Conservation (phyloP, 2,113 vertebrate genomes). For the Myotis davidii region DNA sequence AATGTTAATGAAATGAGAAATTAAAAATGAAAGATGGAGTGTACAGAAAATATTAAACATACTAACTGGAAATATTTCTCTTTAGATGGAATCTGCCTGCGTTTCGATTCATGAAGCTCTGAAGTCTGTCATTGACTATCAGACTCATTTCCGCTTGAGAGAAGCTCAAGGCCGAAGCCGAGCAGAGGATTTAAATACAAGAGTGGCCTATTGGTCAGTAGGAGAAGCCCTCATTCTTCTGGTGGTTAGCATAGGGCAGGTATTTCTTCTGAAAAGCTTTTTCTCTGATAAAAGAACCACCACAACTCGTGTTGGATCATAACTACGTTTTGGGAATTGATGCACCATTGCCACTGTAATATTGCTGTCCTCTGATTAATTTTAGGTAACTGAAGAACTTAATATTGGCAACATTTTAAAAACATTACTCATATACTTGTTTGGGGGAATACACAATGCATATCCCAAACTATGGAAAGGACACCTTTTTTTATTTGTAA, state of each 20-base stretch:
- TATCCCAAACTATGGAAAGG: constrained; percentile 72
- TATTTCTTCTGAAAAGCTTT: constrained; percentile 97
- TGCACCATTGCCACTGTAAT: constrained; percentile 74
- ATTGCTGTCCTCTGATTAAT: constrained; percentile 78
- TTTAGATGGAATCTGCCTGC: constrained; percentile 98
- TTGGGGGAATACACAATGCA: constrained; percentile 58
- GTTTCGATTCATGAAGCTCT: constrained; percentile 98
- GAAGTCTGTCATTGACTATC: constrained; percentile 97
- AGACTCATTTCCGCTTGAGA: constrained; percentile 97
- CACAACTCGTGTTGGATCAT: constrained; percentile 95
- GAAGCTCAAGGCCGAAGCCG: constrained; percentile 98
- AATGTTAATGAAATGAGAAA: not conserved
- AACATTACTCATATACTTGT: constrained; percentile 64
- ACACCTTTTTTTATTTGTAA: constrained; percentile 79
- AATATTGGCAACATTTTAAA: constrained; percentile 81
- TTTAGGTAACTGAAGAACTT: constrained; percentile 83
- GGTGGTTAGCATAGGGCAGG: constrained; percentile 98
- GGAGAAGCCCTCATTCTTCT: constrained; percentile 97
- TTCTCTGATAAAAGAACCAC: constrained; percentile 99
- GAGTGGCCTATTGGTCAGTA: constrained; percentile 98
- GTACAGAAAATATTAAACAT: not conserved
- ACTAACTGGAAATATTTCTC: constrained; percentile 63
- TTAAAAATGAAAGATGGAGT: not conserved
- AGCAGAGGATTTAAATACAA: constrained; percentile 97
- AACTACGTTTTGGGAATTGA: constrained; percentile 80